Evolutionary conservation across 2,888 invertebrate species (phyloP).

Genomic region (Invenusta paracnida): DNA sequence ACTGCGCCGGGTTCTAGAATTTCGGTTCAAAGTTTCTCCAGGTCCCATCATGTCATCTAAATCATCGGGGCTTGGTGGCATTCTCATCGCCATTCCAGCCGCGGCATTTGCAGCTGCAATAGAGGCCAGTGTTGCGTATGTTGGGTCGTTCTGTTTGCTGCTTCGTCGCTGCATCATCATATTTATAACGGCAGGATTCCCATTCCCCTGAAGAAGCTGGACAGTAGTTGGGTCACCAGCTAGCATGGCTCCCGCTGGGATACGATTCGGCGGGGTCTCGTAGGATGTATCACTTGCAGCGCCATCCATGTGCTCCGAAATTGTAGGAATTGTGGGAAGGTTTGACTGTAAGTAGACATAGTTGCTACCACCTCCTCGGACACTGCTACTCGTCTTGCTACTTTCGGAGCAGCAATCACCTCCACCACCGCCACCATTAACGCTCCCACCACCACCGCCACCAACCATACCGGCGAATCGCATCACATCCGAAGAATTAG

Average conservation of each 20-base stretch:
- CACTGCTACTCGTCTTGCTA: not conserved
- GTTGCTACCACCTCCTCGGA: not conserved
- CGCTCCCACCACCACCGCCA: not conserved
- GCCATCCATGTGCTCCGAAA: conserved; percentile 34
- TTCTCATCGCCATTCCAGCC: not conserved
- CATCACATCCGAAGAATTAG: conserved; percentile 15
- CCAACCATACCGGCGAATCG: not conserved
- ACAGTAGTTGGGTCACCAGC: not conserved
- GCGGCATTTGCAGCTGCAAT: not conserved
- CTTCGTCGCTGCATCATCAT: not conserved
- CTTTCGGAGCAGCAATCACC: not conserved
- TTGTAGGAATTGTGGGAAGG: conserved; percentile 33
- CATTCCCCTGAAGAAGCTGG: conserved; percentile 2
- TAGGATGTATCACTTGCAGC: not conserved
- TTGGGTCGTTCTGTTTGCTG: not conserved
- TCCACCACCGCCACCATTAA: not conserved
- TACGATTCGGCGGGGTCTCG: not conserved
- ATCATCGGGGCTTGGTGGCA: not conserved
- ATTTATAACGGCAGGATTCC: not conserved
- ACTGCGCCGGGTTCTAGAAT: not conserved
- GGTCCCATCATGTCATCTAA: not conserved
- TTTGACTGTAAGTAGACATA: conserved; percentile 36
- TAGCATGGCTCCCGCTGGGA: not conserved
- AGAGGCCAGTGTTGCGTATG: conserved; percentile 1
- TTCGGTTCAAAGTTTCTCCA: not conserved